These are phyloP conservation scores for Hydrotaea diabolus DNA, from an alignment of 2,888 invertebrate genomes.

Conservation along the genomic window DNA sequence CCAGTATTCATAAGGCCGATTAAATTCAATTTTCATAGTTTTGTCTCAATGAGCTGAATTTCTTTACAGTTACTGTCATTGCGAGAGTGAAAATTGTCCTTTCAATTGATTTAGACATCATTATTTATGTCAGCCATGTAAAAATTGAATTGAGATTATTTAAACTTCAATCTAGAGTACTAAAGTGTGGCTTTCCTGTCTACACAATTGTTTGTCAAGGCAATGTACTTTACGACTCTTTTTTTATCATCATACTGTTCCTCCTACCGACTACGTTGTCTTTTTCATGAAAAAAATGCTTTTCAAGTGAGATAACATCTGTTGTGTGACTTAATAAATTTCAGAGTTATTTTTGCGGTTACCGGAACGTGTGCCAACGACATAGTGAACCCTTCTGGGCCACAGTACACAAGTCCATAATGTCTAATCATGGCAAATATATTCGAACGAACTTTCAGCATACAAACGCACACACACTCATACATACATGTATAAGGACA, in stretches of 20 bases:
- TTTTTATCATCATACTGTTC: background rate
- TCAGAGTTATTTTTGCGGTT: constrained; percentile 12
- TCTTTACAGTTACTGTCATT: too few species aligned
- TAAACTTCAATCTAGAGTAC: too few species aligned
- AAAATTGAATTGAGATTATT: too few species aligned
- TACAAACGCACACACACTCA: background rate
- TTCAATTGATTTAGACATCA: too few species aligned
- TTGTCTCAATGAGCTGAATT: too few species aligned
- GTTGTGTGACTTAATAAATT: constrained; percentile 24
- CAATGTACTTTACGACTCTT: background rate
- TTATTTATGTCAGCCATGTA: too few species aligned
- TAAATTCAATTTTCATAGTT: too few species aligned
- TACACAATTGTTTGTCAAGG: too few species aligned
- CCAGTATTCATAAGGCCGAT: too few species aligned
- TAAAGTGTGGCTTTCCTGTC: too few species aligned
- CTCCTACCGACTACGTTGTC: too few species aligned
- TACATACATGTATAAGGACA: background rate
- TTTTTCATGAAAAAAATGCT: background rate
- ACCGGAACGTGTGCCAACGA: constrained; percentile 24
- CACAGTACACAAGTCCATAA: constrained; percentile 15
- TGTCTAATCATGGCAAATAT: constrained; percentile 16
- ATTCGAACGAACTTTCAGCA: constrained; percentile 8
- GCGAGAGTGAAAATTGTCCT: too few species aligned
- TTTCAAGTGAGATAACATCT: constrained; percentile 29
- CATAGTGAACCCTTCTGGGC: background rate